Evolutionary conservation across 1,140 invertebrate species (phyloP).

Genomic region (Scaptomyza montana): DNA sequence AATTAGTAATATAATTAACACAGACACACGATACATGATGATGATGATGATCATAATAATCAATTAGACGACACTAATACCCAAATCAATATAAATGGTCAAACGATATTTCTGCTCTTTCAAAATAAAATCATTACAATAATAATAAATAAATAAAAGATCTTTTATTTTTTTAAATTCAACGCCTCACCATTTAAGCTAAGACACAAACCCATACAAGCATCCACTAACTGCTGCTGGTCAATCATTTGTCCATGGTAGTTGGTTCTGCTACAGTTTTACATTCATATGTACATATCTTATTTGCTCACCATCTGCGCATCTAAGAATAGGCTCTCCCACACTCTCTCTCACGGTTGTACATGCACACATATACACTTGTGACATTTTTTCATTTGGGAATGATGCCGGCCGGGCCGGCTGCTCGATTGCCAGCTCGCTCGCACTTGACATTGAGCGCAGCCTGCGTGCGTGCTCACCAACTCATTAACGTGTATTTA

Average conservation of each 20-base stretch:
- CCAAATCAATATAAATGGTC: constrained; percentile 60
- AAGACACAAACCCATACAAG: constrained; percentile 41
- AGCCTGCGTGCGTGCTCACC: constrained; percentile 32
- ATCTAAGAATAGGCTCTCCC: constrained; percentile 30
- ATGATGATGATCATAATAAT: constrained; percentile 42
- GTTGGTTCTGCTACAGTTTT: constrained; percentile 19
- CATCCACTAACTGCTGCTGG: constrained; percentile 4
- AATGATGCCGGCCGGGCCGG: constrained; percentile 69
- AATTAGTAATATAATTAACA: constrained; percentile 78
- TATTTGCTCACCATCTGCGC: constrained; percentile 45
- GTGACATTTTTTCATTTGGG: constrained; percentile 21
- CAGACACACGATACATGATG: constrained; percentile 41
- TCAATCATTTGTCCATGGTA: background rate
- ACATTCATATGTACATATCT: constrained; percentile 23
- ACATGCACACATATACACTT: constrained; percentile 19
- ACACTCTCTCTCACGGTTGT: constrained; percentile 24
- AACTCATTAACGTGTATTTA: constrained; percentile 22
- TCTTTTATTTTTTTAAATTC: background rate
- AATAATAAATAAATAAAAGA: constrained; percentile 45
- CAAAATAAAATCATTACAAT: constrained; percentile 59
- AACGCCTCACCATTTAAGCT: constrained; percentile 11
- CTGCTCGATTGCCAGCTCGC: constrained; percentile 43
- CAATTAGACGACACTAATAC: constrained; percentile 72
- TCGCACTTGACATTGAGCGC: constrained; percentile 72
- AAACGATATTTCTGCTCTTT: constrained; percentile 71